These are phyloP conservation scores for Poeciliopsis gracilis DNA, from an alignment of 2,797 vertebrate genomes.

Conservation along the genomic window DNA sequence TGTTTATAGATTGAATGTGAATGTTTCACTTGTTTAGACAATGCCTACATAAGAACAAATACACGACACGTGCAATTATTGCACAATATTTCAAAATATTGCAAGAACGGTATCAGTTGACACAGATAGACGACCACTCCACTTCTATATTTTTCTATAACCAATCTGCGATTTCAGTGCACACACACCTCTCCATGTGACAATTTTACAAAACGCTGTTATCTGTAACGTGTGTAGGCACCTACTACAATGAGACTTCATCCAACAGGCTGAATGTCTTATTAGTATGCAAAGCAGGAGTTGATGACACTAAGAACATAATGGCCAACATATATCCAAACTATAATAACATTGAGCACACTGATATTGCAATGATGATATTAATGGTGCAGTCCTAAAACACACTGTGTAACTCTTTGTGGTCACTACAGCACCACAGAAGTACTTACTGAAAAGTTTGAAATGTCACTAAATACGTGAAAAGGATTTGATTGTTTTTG, in stretches of 20 bases:
- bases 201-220: neutral
- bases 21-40: neutral
- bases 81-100: neutral
- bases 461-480: neutral
- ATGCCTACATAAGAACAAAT: neutral
- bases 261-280: neutral
- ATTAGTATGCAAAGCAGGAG: conserved; percentile 1
- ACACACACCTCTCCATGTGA: neutral
- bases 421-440: neutral
- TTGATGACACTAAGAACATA: neutral
- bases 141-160: neutral
- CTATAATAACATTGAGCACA: neutral
- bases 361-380: neutral
- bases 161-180: neutral
- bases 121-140: neutral
- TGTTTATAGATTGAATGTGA: no score
- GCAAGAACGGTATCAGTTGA: neutral
- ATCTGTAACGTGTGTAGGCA: neutral
- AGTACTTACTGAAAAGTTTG: neutral
- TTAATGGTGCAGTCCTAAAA: neutral
- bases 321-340: neutral
- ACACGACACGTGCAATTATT: neutral
- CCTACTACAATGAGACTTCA: neutral
- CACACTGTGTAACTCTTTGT: neutral
- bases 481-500: neutral